A percentile compares a stretch with the other conserved stretches of the same genome.
Conservation (phyloP, 1,140 invertebrate genomes). For the Drosophila micromelanica region DNA sequence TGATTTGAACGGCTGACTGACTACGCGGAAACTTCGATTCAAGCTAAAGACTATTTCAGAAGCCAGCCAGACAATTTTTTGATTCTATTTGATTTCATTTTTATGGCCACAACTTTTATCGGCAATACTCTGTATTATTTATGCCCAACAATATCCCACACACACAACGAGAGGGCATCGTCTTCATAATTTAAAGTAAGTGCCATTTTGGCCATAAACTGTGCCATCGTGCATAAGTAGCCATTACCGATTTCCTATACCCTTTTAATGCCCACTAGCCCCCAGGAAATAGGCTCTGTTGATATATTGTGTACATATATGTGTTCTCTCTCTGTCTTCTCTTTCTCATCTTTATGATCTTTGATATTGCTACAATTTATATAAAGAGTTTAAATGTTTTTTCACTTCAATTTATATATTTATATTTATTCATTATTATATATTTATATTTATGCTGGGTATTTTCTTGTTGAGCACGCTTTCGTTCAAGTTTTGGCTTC, state of each 20-base stretch:
- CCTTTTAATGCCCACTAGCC: not conserved
- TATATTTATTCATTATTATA: too few relatives aligned
- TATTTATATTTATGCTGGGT: not conserved
- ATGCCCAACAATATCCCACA: conserved; percentile 31
- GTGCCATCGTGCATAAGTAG: not conserved
- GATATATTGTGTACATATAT: too few relatives aligned
- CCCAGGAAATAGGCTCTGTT: not conserved
- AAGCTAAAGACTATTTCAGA: conserved; percentile 1
- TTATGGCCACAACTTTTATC: conserved; percentile 17
- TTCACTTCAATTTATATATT: too few relatives aligned
- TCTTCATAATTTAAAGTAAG: conserved; percentile 23
- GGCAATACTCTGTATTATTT: conserved; percentile 25
- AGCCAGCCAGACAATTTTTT: not conserved
- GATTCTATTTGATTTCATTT: conserved; percentile 22
- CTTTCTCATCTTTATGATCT: too few relatives aligned
- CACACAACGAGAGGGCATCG: conserved; percentile 14
- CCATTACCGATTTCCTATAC: conserved; percentile 1
- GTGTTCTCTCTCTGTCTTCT: too few relatives aligned
- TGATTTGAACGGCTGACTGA: not conserved
- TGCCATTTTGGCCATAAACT: conserved; percentile 2
- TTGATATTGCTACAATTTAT: too few relatives aligned
- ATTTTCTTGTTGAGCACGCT: not conserved
- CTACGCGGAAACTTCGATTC: not conserved
- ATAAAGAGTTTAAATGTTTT: too few relatives aligned
- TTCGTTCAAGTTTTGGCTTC: conserved; percentile 1